Base-by-base conservation (phyloP, 2,888 invertebrate genomes). In the Chrysolina oricalcia region DNA sequence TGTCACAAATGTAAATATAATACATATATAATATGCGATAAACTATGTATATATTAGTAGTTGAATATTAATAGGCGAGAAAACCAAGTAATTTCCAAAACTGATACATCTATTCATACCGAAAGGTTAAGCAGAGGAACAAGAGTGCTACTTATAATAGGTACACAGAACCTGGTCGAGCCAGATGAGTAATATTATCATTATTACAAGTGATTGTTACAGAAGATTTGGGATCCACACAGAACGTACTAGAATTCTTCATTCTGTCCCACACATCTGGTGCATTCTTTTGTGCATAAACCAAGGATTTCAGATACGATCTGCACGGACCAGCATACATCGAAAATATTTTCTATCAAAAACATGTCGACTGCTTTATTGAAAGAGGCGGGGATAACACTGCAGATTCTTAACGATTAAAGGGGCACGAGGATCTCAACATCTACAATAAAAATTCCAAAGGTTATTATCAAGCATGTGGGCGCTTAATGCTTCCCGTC, bases 121-220 rank as follows among this genome's bases (percentile, higher is more conserved):
- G 4, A 59, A 82, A 86, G 88, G 87, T 88, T 87, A 88, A 87
- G 88, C 88, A 88, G 88, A 88, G 88, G 87, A 87, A 87, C 87
- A 87, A 88, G 87, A 87, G 87, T 87, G 85, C 85, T 86, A 76
- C 73, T 76, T 81, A 78, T 78, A 70, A 85, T 85, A 85, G 85
- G 83, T 85, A 85, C 84, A 85, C 82, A 84, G 74, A 76, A 70
- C 73, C 67, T 67, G 77, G 72, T 70, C 27, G 70, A 75, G 59
- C 64, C 66, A 74, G 76, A 73, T 73, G 66, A 77, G 53, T 77
- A 53, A 63, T 76, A 77, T 74, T 76, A 77, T 74, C 70, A 74
- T 76, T 72, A 76, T 79, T 82, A 82, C 21, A 81, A 78, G 82
- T 85, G 86, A 87, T 87, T 86, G 87, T 87, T 87, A 86, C 84